Conservation (phyloP, 2,888 invertebrate genomes). For the Steinernema scapterisci region DNA sequence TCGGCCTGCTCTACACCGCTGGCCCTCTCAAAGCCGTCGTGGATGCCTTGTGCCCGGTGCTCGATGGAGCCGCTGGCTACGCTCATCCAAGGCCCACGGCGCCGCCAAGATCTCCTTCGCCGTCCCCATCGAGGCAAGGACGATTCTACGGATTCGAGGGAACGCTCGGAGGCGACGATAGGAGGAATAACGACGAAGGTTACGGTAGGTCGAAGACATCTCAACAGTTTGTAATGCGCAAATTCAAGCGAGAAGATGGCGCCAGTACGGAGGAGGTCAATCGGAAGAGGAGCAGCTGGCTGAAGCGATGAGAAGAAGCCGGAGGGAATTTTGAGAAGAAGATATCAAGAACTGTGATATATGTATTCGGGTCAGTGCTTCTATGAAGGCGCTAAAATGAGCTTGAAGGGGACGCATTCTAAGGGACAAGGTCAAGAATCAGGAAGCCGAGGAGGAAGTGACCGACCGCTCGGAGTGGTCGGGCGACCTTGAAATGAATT, state of each 20-base stretch:
- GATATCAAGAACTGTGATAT: neutral
- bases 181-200: constrained; percentile 6
- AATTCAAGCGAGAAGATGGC: constrained; percentile 11
- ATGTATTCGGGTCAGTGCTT: neutral
- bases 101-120: neutral
- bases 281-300: constrained; percentile 14
- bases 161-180: neutral
- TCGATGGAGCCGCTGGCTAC: neutral
- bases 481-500: too few relatives aligned
- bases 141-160: constrained; percentile 25
- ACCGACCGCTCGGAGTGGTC: too few relatives aligned
- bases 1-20: constrained; percentile 72
- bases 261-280: neutral
- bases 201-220: neutral
- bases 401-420: too few relatives aligned
- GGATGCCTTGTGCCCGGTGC: neutral
- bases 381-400: too few relatives aligned
- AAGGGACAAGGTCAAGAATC: too few relatives aligned
- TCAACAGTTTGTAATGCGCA: neutral
- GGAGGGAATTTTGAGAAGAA: neutral
- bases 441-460: too few relatives aligned
- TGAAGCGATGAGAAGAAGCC: neutral
- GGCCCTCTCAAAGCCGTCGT: constrained; percentile 15
- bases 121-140: neutral
- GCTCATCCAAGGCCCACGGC: neutral